phyloP scores from a whole-genome alignment of 2,113 vertebrate species.

The Hypanus sabinus region DNA sequence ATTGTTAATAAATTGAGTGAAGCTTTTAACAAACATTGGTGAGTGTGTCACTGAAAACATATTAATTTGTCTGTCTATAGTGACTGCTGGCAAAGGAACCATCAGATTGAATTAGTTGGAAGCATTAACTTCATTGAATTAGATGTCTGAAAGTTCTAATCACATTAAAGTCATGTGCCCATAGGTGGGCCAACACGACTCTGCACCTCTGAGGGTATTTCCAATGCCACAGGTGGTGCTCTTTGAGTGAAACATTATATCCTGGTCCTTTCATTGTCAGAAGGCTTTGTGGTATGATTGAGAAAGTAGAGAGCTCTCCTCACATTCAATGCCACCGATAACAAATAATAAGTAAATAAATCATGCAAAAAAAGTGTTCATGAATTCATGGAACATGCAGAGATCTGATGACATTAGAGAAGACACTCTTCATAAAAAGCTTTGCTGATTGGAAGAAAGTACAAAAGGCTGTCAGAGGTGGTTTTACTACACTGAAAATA shows the following conservation, averaged over 20 bases:
- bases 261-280: neutral
- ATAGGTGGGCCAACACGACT: neutral
- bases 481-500: too few species aligned
- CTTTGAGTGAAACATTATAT: neutral
- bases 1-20: neutral
- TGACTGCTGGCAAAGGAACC: neutral
- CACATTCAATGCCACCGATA: neutral
- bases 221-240: neutral
- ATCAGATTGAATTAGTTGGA: neutral
- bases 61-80: neutral
- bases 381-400: too few species aligned
- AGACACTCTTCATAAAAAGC: too few species aligned
- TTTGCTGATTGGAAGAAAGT: too few species aligned
- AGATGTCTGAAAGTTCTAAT: neutral
- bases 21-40: slow-evolving; percentile 26
- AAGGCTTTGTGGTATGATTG: neutral
- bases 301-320: neutral
- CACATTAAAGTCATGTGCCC: neutral
- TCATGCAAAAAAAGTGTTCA: too few species aligned
- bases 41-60: neutral
- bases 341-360: neutral
- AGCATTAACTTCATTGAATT: too few species aligned
- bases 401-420: too few species aligned
- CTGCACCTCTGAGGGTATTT: neutral
- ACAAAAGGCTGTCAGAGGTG: too few species aligned